These are phyloP conservation scores for Sphaerophoria rueppellii DNA, from an alignment of 2,888 invertebrate genomes.

Conservation along the genomic window DNA sequence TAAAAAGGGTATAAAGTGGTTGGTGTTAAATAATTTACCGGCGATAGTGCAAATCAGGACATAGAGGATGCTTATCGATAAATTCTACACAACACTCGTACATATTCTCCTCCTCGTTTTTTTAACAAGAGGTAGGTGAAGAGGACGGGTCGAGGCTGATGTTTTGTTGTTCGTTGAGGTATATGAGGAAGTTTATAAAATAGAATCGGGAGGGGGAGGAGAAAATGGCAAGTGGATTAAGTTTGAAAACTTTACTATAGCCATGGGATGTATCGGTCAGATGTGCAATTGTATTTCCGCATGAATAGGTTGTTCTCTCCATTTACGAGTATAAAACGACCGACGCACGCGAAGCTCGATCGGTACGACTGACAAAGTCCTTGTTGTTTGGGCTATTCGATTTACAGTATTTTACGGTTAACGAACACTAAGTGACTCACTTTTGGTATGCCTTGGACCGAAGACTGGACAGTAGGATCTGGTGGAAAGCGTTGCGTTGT, in stretches of 20 bases:
- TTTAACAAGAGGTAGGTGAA: not conserved
- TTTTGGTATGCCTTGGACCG: slow-evolving; percentile 12
- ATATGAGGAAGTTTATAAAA: not conserved
- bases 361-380: slow-evolving; percentile 13
- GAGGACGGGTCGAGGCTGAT: not conserved
- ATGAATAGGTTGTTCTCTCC: slow-evolving; percentile 23
- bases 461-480: not conserved
- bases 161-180: not conserved
- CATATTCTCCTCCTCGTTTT: not conserved
- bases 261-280: slow-evolving; percentile 20
- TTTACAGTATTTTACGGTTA: slow-evolving; percentile 61
- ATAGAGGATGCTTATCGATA: slow-evolving; percentile 34
- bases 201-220: not conserved
- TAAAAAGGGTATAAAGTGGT: slow-evolving; percentile 45
- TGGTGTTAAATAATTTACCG: slow-evolving; percentile 68
- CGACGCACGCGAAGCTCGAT: not conserved
- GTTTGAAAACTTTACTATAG: too few species aligned
- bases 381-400: slow-evolving; percentile 51
- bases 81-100: not conserved
- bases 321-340: slow-evolving; percentile 15
- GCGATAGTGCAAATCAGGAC: slow-evolving; percentile 34
- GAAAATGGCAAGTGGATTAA: too few species aligned
- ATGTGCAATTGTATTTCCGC: slow-evolving; percentile 45
- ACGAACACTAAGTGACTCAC: slow-evolving; percentile 50
- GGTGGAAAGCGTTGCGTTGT: not conserved